Evolutionary conservation across 2,113 vertebrate genomes (phyloP).

Genomic region (Indicator maculatus): DNA sequence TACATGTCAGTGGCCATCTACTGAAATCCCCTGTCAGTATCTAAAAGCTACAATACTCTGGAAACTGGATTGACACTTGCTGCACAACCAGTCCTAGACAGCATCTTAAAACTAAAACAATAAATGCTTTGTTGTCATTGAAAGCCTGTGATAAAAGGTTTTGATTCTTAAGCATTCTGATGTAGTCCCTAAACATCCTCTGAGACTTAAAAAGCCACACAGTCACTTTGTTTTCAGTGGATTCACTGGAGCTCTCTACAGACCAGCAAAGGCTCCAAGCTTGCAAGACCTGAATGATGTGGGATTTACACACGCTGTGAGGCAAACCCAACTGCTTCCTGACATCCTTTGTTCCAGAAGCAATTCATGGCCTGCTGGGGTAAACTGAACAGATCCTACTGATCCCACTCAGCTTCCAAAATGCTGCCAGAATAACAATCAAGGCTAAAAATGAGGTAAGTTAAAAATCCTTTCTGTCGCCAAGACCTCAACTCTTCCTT

Average conservation of each 20-base stretch:
- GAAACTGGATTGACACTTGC: not conserved
- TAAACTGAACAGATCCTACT: slow-evolving; percentile 2
- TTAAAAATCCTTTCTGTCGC: not conserved
- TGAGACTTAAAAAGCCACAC: not conserved
- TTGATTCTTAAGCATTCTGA: slow-evolving; percentile 1
- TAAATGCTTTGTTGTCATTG: not conserved
- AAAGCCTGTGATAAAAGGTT: not conserved
- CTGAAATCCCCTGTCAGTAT: not conserved
- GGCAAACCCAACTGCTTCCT: slow-evolving; percentile 37
- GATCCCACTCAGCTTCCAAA: not conserved
- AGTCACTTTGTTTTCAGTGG: slow-evolving; percentile 14
- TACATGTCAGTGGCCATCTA: not conserved
- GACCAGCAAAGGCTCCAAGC: not conserved
- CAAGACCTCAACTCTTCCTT: not conserved
- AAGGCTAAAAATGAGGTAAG: not conserved
- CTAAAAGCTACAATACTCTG: not conserved
- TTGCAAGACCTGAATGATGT: not conserved
- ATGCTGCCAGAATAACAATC: not conserved
- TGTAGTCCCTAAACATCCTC: not conserved
- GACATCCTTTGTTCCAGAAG: slow-evolving; percentile 26
- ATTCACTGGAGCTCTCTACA: not conserved
- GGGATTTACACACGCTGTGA: slow-evolving; percentile 30
- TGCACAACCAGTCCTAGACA: not conserved
- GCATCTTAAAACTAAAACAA: not conserved
- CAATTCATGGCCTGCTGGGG: slow-evolving; percentile 23